A percentile compares a stretch with the other conserved stretches of the same genome.
These are phyloP conservation scores for Periparus ater DNA, from an alignment of 2,797 vertebrate genomes.

Conservation along the genomic window DNA sequence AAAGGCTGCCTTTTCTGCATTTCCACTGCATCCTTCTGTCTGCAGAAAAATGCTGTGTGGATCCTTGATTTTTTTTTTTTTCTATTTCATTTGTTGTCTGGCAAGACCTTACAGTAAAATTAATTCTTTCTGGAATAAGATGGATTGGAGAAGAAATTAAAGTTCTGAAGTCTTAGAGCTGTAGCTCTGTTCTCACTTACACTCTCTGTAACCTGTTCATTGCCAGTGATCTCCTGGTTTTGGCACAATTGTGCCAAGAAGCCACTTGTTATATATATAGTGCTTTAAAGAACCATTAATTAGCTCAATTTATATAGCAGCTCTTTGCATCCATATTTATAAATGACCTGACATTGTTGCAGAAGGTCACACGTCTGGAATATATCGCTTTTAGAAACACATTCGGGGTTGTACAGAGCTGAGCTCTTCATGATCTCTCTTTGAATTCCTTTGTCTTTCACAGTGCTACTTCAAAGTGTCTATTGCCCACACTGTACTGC, in stretches of 20 bases:
- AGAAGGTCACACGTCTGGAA: not conserved
- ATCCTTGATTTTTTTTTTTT: constrained; percentile 2
- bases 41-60: not conserved
- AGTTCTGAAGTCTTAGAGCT: not conserved
- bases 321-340: not conserved
- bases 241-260: not conserved
- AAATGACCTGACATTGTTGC: not conserved
- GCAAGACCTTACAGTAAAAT: not conserved
- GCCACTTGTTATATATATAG: not conserved
- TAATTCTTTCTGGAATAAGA: not conserved
- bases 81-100: not conserved
- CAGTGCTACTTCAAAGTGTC: not conserved
- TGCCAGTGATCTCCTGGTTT: not conserved
- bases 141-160: not conserved
- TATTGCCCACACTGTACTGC: not conserved
- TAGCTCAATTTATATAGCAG: not conserved
- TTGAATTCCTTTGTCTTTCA: not conserved
- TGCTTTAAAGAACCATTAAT: not conserved
- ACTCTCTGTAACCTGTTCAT: not conserved
- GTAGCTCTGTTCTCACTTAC: not conserved
- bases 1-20: not conserved
- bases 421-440: not conserved
- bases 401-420: not conserved
- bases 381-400: not conserved
- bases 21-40: not conserved